These are phyloP conservation scores for Tachuris rubrigastra DNA, from an alignment of 2,113 vertebrate genomes.

Conservation along the genomic window DNA sequence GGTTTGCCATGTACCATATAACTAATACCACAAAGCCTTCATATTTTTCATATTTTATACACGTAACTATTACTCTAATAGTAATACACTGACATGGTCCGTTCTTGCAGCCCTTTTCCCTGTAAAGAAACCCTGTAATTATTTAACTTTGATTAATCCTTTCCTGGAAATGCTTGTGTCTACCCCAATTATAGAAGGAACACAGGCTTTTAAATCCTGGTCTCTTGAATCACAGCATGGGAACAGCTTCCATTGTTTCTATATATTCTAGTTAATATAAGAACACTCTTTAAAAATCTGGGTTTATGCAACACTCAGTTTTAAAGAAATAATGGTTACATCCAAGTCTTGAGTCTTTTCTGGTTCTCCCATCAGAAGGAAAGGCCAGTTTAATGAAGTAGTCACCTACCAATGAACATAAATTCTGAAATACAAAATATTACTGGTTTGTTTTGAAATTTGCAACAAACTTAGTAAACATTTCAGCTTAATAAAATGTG, in stretches of 20 bases:
- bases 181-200: neutral
- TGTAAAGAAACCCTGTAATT: neutral
- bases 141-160: neutral
- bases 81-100: neutral
- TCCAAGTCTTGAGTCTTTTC: neutral
- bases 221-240: neutral
- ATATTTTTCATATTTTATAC: neutral
- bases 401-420: neutral
- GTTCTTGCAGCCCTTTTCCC: neutral
- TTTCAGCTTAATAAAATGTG: neutral
- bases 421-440: neutral
- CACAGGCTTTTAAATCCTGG: neutral
- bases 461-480: neutral
- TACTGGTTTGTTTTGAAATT: neutral
- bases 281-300: neutral
- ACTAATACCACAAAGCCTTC: neutral
- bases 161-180: neutral
- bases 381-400: neutral
- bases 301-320: neutral
- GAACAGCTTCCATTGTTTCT: neutral
- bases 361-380: neutral
- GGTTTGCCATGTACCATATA: neutral
- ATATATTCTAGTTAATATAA: neutral
- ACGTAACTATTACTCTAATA: neutral
- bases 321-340: neutral